A percentile compares a stretch with the other conserved stretches of the same genome.
These are phyloP conservation scores for Trematomus bernacchii DNA, from an alignment of 2,797 vertebrate species.

Conservation along the genomic window DNA sequence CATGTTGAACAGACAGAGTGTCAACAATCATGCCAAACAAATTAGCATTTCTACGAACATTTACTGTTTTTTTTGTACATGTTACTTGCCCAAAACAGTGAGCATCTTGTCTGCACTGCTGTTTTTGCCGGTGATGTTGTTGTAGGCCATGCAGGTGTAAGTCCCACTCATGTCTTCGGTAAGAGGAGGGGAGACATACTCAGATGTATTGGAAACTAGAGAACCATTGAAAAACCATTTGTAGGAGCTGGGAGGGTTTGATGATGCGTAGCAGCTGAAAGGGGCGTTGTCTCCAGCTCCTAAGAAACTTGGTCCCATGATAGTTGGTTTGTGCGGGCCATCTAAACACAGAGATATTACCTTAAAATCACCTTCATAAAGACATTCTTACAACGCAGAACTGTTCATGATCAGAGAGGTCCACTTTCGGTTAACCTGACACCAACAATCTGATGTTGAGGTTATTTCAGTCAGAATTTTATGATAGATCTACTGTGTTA, in stretches of 20 bases:
- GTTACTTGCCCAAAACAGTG: conserved; percentile 61
- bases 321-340: conserved; percentile 54
- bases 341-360: conserved; percentile 48
- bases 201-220: conserved; percentile 36
- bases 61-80: background rate
- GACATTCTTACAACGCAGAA: background rate
- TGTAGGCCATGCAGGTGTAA: conserved; percentile 72
- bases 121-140: conserved; percentile 65
- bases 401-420: background rate
- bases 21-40: background rate
- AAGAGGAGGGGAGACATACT: conserved; percentile 48
- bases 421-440: background rate
- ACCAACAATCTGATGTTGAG: background rate
- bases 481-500: too few relatives aligned
- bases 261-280: conserved; percentile 57
- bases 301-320: conserved; percentile 31
- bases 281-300: conserved; percentile 37
- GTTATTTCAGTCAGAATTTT: too few relatives aligned
- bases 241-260: conserved; percentile 64
- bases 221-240: conserved; percentile 58
- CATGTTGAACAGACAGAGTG: too few relatives aligned
- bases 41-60: background rate
- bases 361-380: conserved; percentile 3
- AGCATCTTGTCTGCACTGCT: conserved; percentile 44
- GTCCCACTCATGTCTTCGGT: conserved; percentile 34